A percentile compares a stretch with the other conserved stretches of the same genome.
These are phyloP conservation scores for Zaprionus nigranus DNA, from an alignment of 1,140 invertebrate species.

Conservation along the genomic window DNA sequence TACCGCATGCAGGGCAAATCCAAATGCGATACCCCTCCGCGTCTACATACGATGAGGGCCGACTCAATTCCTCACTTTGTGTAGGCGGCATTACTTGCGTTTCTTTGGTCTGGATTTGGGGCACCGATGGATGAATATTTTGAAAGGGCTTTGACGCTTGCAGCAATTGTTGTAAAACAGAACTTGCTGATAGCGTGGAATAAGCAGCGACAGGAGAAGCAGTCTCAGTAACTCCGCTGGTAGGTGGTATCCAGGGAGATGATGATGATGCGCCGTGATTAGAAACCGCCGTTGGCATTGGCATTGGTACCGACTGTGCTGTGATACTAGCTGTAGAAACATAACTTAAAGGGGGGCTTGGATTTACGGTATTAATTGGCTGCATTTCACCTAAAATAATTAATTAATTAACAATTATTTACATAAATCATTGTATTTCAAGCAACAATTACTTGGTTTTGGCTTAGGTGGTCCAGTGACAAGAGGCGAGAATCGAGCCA, in stretches of 20 bases:
- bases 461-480: constrained; percentile 91
- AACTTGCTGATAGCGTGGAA: constrained; percentile 72
- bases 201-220: constrained; percentile 28
- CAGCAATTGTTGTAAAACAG: constrained; percentile 76
- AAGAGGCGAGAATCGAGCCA: constrained; percentile 92
- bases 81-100: not conserved
- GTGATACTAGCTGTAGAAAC: constrained; percentile 3
- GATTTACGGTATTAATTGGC: not conserved
- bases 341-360: constrained; percentile 3
- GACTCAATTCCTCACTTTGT: constrained; percentile 49
- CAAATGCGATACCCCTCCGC: constrained; percentile 95
- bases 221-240: constrained; percentile 6
- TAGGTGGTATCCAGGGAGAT: constrained; percentile 45
- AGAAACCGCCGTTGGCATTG: not conserved
- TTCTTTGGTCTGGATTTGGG: constrained; percentile 1
- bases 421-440: constrained; percentile 1
- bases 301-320: constrained; percentile 1
- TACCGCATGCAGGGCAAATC: constrained; percentile 98
- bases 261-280: not conserved
- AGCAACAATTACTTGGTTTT: constrained; percentile 55
- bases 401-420: too few relatives aligned
- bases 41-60: constrained; percentile 86
- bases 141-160: constrained; percentile 38
- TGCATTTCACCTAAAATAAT: constrained; percentile 54
- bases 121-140: constrained; percentile 3